Conservation (phyloP, 2,888 invertebrate species). For the Cheilosia variabilis region DNA sequence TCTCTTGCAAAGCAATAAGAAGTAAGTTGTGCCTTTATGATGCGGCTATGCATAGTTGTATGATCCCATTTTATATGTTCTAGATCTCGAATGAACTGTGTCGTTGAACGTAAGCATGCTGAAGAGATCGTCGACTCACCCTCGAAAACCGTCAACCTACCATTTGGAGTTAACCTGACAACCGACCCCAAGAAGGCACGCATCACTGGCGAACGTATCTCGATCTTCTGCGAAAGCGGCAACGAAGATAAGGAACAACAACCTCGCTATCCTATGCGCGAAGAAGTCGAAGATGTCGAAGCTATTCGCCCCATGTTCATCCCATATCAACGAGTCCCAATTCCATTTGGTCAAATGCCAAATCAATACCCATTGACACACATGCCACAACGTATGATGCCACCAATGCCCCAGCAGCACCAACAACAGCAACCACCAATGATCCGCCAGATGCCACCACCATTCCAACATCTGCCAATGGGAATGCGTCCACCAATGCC, state of each 20-base stretch:
- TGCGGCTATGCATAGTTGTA: background rate
- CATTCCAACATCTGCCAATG: conserved; percentile 82
- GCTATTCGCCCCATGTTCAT: conserved; percentile 83
- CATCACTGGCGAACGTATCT: conserved; percentile 93
- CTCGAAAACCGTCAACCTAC: conserved; percentile 86
- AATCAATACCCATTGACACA: conserved; percentile 85
- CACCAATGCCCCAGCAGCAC: conserved; percentile 79
- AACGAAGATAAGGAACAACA: conserved; percentile 78
- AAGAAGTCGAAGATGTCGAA: conserved; percentile 81
- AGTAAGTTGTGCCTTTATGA: conserved; percentile 81
- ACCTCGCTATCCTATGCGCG: conserved; percentile 77
- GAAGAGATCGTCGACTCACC: conserved; percentile 93
- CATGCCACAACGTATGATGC: conserved; percentile 82
- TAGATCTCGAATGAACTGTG: conserved; percentile 94
- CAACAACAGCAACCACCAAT: conserved; percentile 80
- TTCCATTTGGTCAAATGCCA: conserved; percentile 84
- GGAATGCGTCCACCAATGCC: conserved; percentile 83
- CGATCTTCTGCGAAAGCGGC: conserved; percentile 94
- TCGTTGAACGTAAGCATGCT: conserved; percentile 92
- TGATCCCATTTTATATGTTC: background rate
- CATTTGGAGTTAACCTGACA: conserved; percentile 88
- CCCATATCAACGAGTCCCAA: conserved; percentile 84
- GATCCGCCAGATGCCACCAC: conserved; percentile 82
- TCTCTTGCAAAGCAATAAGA: conserved; percentile 88
- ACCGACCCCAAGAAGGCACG: conserved; percentile 90